Conservation (phyloP, 1,140 invertebrate genomes). For the Anastrepha ludens region DNA sequence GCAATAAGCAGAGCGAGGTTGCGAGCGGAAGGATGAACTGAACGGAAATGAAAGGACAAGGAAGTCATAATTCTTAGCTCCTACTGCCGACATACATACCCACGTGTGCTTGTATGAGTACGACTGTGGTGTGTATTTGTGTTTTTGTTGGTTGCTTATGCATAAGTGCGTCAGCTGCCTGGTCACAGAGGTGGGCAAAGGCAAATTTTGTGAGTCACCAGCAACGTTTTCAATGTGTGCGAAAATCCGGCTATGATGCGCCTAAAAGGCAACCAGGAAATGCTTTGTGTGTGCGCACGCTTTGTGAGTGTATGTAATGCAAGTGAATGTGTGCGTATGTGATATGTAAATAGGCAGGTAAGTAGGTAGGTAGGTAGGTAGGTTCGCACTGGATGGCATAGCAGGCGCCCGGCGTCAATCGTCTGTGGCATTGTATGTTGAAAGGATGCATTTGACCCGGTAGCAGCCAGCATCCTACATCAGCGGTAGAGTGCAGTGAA, state of each 20-base stretch:
- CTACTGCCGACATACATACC: neutral
- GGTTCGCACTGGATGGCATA: neutral
- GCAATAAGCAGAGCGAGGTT: neutral
- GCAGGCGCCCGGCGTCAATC: slow-evolving; percentile 11
- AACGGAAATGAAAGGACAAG: slow-evolving; percentile 42
- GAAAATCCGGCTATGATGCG: neutral
- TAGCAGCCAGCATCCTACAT: neutral
- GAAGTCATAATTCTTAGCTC: slow-evolving; percentile 36
- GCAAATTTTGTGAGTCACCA: neutral
- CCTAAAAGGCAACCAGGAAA: slow-evolving; percentile 47
- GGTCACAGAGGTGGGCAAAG: neutral
- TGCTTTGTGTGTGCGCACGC: neutral
- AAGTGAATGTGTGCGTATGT: neutral
- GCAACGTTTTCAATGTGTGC: neutral
- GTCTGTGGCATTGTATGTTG: slow-evolving; percentile 12
- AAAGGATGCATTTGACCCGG: slow-evolving; percentile 33
- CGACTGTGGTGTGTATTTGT: neutral
- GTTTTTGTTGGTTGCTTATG: neutral
- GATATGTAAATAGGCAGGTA: too few species aligned
- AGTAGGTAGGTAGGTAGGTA: too few species aligned
- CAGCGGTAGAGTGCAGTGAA: too few species aligned
- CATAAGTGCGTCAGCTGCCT: neutral
- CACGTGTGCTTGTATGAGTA: neutral
- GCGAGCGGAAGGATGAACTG: slow-evolving; percentile 14
- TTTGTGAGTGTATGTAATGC: neutral